Evolutionary conservation across 2,888 invertebrate species (phyloP).

Genomic region (Polia nebulosa): DNA sequence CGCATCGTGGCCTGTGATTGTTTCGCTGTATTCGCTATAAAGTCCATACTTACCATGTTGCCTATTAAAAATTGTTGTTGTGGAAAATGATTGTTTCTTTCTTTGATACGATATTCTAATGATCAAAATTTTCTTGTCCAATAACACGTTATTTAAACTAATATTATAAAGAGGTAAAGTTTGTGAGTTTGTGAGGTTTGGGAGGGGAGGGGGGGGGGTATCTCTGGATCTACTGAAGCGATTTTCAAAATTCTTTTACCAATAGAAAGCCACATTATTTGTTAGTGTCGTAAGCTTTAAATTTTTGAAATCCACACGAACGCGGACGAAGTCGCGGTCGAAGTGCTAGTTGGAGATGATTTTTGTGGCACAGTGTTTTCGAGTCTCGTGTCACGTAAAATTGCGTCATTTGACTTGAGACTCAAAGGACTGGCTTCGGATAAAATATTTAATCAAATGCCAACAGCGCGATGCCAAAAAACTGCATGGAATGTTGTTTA

Average conservation of each 20-base stretch:
- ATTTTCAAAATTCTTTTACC: no score
- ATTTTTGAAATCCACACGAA: no score
- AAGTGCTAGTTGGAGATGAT: constrained; percentile 39
- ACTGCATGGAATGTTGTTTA: constrained; percentile 83
- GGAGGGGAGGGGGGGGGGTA: no score
- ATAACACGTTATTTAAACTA: constrained; percentile 49
- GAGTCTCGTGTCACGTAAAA: constrained; percentile 74
- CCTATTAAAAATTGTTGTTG: constrained; percentile 25
- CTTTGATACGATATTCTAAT: constrained; percentile 2
- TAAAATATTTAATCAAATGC: constrained; percentile 77
- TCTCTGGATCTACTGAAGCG: no score
- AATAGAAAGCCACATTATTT: no score
- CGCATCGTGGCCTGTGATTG: constrained; percentile 64
- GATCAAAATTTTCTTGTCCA: constrained; percentile 10
- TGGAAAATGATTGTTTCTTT: constrained; percentile 35
- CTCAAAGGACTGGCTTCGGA: constrained; percentile 71
- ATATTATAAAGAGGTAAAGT: no score
- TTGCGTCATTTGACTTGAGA: constrained; percentile 77
- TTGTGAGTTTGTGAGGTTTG: no score
- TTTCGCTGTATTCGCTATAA: constrained; percentile 58
- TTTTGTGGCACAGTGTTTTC: constrained; percentile 46
- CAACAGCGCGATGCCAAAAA: constrained; percentile 79
- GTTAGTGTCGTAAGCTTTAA: no score
- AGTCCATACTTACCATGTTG: constrained; percentile 46
- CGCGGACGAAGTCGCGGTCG: no score